A percentile compares a stretch with the other conserved stretches of the same genome.
Evolutionary conservation across 1,140 invertebrate species (phyloP).

Genomic region (Macrobrachium rosenbergii): DNA sequence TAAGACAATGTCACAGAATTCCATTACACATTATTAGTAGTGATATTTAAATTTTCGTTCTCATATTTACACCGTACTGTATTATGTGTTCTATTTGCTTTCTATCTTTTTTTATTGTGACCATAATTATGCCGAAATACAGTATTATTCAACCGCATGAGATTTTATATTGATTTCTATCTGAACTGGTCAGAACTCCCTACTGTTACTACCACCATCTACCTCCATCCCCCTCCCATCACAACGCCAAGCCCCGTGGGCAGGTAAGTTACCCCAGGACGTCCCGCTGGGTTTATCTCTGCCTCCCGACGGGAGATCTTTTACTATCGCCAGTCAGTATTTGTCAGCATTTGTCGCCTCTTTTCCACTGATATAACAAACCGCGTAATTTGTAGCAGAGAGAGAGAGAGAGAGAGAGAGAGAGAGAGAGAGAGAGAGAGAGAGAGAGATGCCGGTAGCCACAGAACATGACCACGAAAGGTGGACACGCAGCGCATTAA

Average conservation of each 20-base stretch:
- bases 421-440: not conserved
- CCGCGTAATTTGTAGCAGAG: not conserved
- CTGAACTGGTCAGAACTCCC: not conserved
- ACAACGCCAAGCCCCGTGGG: not conserved
- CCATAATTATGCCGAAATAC: too few species aligned
- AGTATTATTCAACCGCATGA: too few species aligned
- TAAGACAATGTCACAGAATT: too few species aligned
- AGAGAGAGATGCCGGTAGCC: not conserved
- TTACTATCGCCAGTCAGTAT: constrained; percentile 4
- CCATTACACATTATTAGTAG: too few species aligned
- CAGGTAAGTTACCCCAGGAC: not conserved
- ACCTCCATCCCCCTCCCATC: not conserved
- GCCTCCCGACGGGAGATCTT: not conserved
- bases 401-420: not conserved
- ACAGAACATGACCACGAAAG: too few species aligned
- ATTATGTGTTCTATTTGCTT: too few species aligned
- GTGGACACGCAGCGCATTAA: too few species aligned
- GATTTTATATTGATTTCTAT: not conserved
- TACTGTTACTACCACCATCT: not conserved
- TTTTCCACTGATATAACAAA: constrained; percentile 1
- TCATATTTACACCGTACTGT: too few species aligned
- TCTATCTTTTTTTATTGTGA: too few species aligned
- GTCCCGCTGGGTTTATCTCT: not conserved
- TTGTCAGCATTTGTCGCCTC: constrained; percentile 35
- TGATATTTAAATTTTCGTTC: too few species aligned